Conservation (phyloP, 2,113 vertebrate genomes). For the Cricetomys ansorgei region DNA sequence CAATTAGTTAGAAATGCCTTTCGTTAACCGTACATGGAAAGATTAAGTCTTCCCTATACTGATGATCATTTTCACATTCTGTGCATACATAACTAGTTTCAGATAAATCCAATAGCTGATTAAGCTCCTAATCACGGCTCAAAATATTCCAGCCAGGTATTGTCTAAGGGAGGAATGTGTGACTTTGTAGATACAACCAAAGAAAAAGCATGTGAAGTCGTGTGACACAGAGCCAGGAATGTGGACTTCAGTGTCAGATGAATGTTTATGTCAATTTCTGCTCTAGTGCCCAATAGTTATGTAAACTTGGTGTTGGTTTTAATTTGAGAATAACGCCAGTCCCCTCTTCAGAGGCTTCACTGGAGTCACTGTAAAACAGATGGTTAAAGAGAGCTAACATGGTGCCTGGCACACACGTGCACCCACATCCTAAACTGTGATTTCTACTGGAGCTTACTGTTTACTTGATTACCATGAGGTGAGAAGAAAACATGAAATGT, state of each 20-base stretch:
- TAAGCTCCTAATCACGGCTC: slow-evolving; percentile 33
- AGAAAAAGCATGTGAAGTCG: background rate
- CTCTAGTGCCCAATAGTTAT: background rate
- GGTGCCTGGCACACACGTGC: background rate
- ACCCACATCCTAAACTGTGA: background rate
- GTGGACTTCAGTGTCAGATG: background rate
- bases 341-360: background rate
- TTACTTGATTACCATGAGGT: background rate
- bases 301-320: background rate
- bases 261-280: background rate
- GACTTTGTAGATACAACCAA: background rate
- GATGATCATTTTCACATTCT: slow-evolving; percentile 42
- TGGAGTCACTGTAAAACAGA: background rate
- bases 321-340: background rate
- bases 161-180: background rate
- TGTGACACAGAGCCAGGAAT: background rate
- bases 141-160: slow-evolving; percentile 26
- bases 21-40: slow-evolving; percentile 4
- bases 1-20: slow-evolving; percentile 6
- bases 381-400: background rate
- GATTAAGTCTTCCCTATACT: slow-evolving; percentile 34
- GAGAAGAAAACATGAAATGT: background rate
- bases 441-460: background rate
- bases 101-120: slow-evolving; percentile 49
- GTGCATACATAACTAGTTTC: slow-evolving; percentile 5